Evolutionary conservation across 2,113 vertebrate genomes (phyloP).

Genomic region (Atractosteus spatula): DNA sequence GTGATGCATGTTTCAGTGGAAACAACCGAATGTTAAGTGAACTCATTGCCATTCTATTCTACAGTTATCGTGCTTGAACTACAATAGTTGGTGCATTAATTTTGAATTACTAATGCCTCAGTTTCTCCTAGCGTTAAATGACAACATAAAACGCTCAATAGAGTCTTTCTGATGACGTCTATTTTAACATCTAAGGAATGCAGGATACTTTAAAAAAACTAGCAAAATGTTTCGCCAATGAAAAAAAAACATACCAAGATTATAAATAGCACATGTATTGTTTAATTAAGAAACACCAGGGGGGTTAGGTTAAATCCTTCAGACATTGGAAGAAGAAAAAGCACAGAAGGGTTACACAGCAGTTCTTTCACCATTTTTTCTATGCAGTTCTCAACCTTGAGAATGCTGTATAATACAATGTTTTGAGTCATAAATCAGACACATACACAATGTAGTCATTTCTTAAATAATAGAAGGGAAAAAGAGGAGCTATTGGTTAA

Average conservation of each 20-base stretch:
- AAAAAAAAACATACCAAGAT: slow-evolving; percentile 30
- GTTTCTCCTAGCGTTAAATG: too few species aligned
- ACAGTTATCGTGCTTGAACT: too few species aligned
- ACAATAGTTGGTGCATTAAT: too few species aligned
- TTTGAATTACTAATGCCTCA: too few species aligned
- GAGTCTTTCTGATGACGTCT: too few species aligned
- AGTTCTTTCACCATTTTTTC: slow-evolving; percentile 8
- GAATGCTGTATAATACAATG: slow-evolving; percentile 11
- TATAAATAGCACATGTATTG: slow-evolving; percentile 65
- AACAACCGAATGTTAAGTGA: too few species aligned
- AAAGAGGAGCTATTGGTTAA: not conserved
- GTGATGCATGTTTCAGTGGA: too few species aligned
- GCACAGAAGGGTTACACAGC: slow-evolving; percentile 25
- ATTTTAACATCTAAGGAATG: not conserved
- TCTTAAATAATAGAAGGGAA: slow-evolving; percentile 28
- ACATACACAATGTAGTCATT: slow-evolving; percentile 24
- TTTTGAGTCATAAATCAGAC: slow-evolving; percentile 31
- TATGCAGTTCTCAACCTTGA: slow-evolving; percentile 12
- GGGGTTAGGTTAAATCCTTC: slow-evolving; percentile 29
- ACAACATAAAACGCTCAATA: too few species aligned
- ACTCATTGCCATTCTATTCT: too few species aligned
- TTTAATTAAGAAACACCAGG: slow-evolving; percentile 64
- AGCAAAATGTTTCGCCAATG: not conserved
- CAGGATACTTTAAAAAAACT: slow-evolving; percentile 14
- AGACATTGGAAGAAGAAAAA: slow-evolving; percentile 40